Percentiles rank a stretch among this genome's conserved stretches.
Conservation (phyloP, 1,140 invertebrate genomes). For the Melanaphis sacchari region DNA sequence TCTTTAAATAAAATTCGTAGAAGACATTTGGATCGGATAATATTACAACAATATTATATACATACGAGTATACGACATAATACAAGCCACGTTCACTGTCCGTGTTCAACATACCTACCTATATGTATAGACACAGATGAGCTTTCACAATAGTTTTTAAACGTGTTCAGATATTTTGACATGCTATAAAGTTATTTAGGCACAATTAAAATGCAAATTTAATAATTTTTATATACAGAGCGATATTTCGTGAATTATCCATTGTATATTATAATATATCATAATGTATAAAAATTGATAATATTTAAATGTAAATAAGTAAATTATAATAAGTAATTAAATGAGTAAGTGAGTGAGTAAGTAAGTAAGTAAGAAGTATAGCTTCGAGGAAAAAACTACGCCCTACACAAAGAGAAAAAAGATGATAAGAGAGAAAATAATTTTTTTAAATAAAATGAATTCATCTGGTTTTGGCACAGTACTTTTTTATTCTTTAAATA, state of each 20-base stretch:
- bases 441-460: constrained; percentile 35
- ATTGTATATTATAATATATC: not conserved
- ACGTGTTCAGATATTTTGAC: not conserved
- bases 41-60: not conserved
- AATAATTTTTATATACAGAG: not conserved
- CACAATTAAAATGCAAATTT: not conserved
- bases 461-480: constrained; percentile 32
- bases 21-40: not conserved
- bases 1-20: not conserved
- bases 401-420: not conserved
- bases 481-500: constrained; percentile 30
- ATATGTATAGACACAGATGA: too few relatives aligned
- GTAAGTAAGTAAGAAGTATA: not conserved
- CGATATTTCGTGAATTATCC: not conserved
- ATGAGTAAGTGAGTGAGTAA: not conserved
- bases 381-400: not conserved
- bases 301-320: not conserved
- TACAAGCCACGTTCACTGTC: not conserved
- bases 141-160: not conserved
- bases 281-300: not conserved
- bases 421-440: not conserved
- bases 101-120: not conserved
- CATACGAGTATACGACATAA: not conserved
- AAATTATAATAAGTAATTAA: constrained; percentile 11
- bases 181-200: not conserved